These are phyloP conservation scores for Calliopsis andreniformis DNA, from an alignment of 1,140 invertebrate species.

Conservation along the genomic window DNA sequence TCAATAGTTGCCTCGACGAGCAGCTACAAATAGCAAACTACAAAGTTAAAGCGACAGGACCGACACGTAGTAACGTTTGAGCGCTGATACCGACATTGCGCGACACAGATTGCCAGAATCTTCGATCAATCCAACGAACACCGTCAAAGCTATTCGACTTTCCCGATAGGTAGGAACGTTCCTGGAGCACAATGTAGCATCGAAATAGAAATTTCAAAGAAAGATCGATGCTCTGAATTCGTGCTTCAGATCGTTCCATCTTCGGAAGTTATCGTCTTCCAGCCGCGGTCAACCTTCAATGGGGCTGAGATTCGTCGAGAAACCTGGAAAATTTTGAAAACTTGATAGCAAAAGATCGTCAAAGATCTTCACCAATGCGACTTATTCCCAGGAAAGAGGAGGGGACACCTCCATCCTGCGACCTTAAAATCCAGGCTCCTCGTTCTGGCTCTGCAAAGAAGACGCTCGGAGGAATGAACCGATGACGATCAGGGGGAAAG, in stretches of 20 bases:
- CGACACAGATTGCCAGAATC: constrained; percentile 17
- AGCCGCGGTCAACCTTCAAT: not conserved
- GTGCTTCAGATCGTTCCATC: not conserved
- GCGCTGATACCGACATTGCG: constrained; percentile 34
- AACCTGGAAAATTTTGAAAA: not conserved
- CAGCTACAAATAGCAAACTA: constrained; percentile 30
- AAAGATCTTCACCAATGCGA: not conserved
- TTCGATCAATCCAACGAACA: constrained; percentile 9
- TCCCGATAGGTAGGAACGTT: not conserved
- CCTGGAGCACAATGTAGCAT: not conserved
- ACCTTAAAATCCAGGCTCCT: not conserved
- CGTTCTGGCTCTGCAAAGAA: not conserved
- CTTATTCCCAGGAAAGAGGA: not conserved
- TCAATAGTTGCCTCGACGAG: constrained; percentile 22
- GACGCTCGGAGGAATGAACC: not conserved
- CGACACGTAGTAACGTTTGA: not conserved
- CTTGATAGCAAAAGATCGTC: not conserved
- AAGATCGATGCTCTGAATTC: not conserved
- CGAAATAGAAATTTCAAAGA: not conserved
- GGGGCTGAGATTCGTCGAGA: not conserved
- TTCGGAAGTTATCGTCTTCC: no score
- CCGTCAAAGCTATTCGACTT: not conserved
- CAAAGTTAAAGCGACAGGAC: constrained; percentile 28
- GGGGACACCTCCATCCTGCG: not conserved
- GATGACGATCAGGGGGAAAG: not conserved